A percentile compares a stretch with the other conserved stretches of the same genome.
phyloP scores from a whole-genome alignment of 2,797 vertebrate species.

The Mastacembelus armatus region DNA sequence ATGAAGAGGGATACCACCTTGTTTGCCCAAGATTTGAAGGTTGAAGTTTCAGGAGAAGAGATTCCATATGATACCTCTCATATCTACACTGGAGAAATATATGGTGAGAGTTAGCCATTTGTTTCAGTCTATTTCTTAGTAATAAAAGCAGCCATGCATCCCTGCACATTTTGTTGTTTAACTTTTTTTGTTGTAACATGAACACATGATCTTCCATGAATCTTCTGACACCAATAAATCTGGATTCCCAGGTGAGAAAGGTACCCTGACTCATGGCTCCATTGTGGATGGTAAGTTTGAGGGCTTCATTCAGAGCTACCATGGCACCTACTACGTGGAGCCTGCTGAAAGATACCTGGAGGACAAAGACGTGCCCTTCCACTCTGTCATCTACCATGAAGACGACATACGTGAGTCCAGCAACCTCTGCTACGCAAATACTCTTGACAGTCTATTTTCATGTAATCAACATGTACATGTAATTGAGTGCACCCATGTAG shows the following conservation, averaged over 20 bases:
- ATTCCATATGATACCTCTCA: slow-evolving; percentile 94
- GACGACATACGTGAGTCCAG: slow-evolving; percentile 95
- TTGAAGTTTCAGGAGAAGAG: slow-evolving; percentile 91
- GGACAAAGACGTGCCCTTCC: slow-evolving; percentile 91
- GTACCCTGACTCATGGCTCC: slow-evolving; percentile 93
- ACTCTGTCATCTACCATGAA: slow-evolving; percentile 99
- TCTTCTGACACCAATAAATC: slow-evolving; percentile 1
- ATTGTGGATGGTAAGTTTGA: slow-evolving; percentile 95
- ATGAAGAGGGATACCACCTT: slow-evolving; percentile 95
- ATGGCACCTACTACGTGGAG: slow-evolving; percentile 95
- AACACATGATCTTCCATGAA: background rate
- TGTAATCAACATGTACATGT: slow-evolving; percentile 8
- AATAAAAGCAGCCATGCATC: background rate
- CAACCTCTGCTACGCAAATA: slow-evolving; percentile 9
- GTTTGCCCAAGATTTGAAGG: slow-evolving; percentile 93
- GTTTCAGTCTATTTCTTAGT: background rate
- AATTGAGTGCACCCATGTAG: slow-evolving; percentile 45
- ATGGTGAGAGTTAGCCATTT: slow-evolving; percentile 85
- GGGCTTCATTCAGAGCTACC: slow-evolving; percentile 94
- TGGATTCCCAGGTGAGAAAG: slow-evolving; percentile 89
- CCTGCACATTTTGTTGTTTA: background rate
- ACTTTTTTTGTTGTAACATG: background rate
- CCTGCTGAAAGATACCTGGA: slow-evolving; percentile 94
- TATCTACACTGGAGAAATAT: slow-evolving; percentile 97
- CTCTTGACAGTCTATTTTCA: slow-evolving; percentile 13